Evolutionary conservation across 2,888 invertebrate genomes (phyloP).

Genomic region (Salpingus planirostris): DNA sequence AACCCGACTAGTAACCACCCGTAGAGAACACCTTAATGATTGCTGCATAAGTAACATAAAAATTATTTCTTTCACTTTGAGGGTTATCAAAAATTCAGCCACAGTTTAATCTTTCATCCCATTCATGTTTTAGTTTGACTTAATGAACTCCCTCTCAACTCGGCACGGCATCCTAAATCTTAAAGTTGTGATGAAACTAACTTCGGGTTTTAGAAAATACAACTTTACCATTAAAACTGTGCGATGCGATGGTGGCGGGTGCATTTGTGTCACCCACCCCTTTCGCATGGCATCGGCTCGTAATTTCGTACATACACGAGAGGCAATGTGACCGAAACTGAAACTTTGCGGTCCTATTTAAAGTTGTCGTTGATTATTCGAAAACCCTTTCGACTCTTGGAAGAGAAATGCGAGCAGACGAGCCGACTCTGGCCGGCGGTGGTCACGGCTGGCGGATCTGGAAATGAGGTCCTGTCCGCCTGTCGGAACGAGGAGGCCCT

Average conservation of each 20-base stretch:
- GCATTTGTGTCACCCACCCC: slow-evolving; percentile 1
- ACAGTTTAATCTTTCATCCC: too few species aligned
- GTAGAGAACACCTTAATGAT: not conserved
- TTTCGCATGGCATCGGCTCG: too few species aligned
- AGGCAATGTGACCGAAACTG: too few species aligned
- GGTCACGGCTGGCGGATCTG: not conserved
- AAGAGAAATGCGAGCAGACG: not conserved
- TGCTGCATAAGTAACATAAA: not conserved
- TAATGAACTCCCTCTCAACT: too few species aligned
- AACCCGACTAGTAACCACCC: too few species aligned
- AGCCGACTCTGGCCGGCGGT: not conserved
- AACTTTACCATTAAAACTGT: not conserved
- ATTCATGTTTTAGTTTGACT: too few species aligned
- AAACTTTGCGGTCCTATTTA: slow-evolving; percentile 5
- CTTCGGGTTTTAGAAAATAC: not conserved
- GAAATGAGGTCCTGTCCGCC: not conserved
- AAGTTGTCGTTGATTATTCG: slow-evolving; percentile 6
- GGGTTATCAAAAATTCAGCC: too few species aligned
- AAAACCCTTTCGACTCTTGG: not conserved
- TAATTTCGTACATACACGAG: too few species aligned
- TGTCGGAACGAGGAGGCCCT: too few species aligned
- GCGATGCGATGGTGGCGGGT: not conserved
- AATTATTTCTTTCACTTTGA: too few species aligned
- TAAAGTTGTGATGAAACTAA: too few species aligned
- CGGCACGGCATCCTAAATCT: too few species aligned